Percentiles rank a stretch among this genome's conserved stretches.
Evolutionary conservation across 2,113 vertebrate species (phyloP).

Genomic region (Ailurus styani): DNA sequence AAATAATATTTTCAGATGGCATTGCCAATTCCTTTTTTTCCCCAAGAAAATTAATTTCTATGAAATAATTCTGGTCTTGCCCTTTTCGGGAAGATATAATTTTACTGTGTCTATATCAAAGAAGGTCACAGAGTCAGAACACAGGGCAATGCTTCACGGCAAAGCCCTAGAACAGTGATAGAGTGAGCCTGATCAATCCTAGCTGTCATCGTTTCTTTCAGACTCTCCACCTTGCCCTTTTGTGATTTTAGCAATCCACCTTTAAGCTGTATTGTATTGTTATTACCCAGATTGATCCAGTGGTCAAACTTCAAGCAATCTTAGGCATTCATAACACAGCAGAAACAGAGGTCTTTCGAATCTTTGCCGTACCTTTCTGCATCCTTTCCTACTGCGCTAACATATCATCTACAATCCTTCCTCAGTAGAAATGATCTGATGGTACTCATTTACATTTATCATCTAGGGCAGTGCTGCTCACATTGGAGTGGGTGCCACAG

Average conservation of each 20-base stretch:
- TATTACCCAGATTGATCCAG: neutral
- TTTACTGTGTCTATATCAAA: conserved; percentile 32
- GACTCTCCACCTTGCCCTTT: conserved; percentile 9
- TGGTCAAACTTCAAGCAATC: neutral
- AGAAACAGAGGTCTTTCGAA: neutral
- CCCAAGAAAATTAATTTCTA: conserved; percentile 49
- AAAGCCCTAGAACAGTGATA: neutral
- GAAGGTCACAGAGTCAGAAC: conserved; percentile 48
- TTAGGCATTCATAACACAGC: neutral
- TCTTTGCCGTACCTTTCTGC: neutral
- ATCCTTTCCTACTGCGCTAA: neutral
- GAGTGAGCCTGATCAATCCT: neutral
- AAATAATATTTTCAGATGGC: conserved; percentile 16
- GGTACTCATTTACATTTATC: neutral
- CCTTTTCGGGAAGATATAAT: conserved; percentile 58
- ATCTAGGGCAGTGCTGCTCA: neutral
- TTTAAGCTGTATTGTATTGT: neutral
- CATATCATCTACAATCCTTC: neutral
- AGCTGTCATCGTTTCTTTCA: neutral
- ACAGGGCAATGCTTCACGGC: neutral
- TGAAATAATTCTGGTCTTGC: conserved; percentile 45
- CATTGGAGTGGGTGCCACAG: neutral
- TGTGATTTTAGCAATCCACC: neutral
- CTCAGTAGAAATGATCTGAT: neutral
- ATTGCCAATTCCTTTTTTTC: neutral